Conservation (phyloP, 2,113 vertebrate genomes). For the Poecile atricapillus region DNA sequence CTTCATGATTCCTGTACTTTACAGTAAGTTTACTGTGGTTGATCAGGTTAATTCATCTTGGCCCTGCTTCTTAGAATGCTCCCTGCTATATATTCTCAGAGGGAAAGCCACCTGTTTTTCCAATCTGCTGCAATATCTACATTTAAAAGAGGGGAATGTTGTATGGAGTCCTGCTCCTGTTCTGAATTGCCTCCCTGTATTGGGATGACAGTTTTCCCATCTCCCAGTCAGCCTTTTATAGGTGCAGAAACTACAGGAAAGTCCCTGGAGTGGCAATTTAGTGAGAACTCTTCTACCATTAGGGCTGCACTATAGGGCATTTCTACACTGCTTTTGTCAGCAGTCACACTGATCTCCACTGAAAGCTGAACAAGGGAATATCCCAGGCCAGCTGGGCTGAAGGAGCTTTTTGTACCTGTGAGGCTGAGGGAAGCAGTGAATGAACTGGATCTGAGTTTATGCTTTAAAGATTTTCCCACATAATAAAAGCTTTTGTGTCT, state of each 20-base stretch:
- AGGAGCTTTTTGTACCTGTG: neutral
- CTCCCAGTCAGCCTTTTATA: neutral
- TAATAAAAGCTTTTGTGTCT: neutral
- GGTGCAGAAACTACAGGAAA: neutral
- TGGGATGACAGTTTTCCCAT: neutral
- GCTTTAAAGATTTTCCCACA: neutral
- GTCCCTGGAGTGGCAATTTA: neutral
- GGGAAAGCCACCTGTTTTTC: neutral
- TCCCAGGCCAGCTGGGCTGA: neutral
- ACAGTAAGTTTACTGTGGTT: neutral
- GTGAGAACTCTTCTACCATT: neutral
- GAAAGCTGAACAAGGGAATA: neutral
- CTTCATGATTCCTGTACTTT: neutral
- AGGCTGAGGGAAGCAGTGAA: neutral
- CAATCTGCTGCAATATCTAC: neutral
- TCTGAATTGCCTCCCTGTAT: neutral
- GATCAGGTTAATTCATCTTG: neutral
- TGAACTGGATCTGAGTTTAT: neutral
- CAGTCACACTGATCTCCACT: neutral
- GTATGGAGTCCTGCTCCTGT: neutral
- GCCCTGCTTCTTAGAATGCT: neutral
- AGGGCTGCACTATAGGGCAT: neutral
- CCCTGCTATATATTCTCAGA: neutral
- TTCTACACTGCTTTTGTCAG: conserved; percentile 19
- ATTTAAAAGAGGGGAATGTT: neutral